Base-by-base conservation (phyloP, 2,113 vertebrate genomes). In the Cyphomyrus plagiostoma region DNA sequence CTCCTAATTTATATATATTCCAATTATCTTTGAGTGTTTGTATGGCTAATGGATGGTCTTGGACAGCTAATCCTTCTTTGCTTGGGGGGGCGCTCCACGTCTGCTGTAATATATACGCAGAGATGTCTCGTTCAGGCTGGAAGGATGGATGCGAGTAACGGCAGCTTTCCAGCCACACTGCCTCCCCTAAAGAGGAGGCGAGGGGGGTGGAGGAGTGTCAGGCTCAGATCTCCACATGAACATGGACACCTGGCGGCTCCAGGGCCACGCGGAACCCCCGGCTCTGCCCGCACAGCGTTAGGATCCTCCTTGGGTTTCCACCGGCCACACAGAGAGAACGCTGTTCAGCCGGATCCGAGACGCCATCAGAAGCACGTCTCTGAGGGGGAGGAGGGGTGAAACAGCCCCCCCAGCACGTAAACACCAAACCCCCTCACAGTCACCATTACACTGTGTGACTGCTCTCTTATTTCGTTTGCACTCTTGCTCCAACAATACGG, bases 1-100 rank as follows among this genome's bases (percentile, higher is more conserved):
- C 56, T 46, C 49, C 83, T 45, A 91, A 93, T 91, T 92, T 92
- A 91, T 91, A 90, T 90, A 88, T 86, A 88, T 91, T 91, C 88
- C 91, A 92, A 93, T 92, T 92, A 92, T 87, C 87, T 56, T 87
- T 26, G 26, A 87, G 91, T 50, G 86, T 86, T 87, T 85, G 87
- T 87, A 88, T 80, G 52, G 23, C 89, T 89, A 90, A 83, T 91
- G 91, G 89, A 88, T 86, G 86, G 89, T 88, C 91, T 58, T 88
- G 86, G 89, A 88, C 13, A 66, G 86, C 86, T 90, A 88, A 88
- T 53, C 26, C 45, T 50, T n/a, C 86, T 62, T 88, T 66, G 53
- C 19, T 62, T 39, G 19, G 56, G 11, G 83, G 77, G 39, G 3
- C 62, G 26, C 80, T 77, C 23, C 46, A 83, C 58, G 86, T 87